Conservation (phyloP, 2,113 vertebrate species). For the Polypterus senegalus region DNA sequence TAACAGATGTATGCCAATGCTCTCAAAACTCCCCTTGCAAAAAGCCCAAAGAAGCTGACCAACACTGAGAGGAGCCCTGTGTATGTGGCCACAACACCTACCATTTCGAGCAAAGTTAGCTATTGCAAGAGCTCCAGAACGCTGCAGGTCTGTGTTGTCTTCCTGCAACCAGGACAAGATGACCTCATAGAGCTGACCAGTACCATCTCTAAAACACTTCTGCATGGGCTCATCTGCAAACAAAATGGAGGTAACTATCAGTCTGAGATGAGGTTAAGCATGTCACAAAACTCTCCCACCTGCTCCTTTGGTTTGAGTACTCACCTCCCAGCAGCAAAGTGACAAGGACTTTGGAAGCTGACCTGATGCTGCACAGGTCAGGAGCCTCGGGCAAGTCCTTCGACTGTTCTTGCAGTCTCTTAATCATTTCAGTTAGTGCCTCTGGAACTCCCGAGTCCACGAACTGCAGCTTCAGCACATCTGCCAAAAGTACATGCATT, state of each 20-base stretch:
- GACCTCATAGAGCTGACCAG: constrained; percentile 42
- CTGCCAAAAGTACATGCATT: constrained; percentile 30
- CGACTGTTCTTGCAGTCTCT: constrained; percentile 50
- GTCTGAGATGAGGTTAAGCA: too few species aligned
- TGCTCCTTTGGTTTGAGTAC: constrained; percentile 3
- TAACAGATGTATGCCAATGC: constrained; percentile 18
- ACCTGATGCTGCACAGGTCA: constrained; percentile 69
- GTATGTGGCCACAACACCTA: constrained; percentile 9
- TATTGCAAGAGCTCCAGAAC: constrained; percentile 37
- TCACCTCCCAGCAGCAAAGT: constrained; percentile 72
- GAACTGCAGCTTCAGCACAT: constrained; percentile 69
- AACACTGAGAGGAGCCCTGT: not conserved
- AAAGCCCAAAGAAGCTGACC: not conserved
- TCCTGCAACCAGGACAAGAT: constrained; percentile 44
- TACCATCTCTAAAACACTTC: constrained; percentile 48
- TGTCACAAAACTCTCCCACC: too few species aligned
- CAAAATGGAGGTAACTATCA: not conserved
- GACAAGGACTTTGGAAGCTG: constrained; percentile 73
- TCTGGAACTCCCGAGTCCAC: constrained; percentile 66
- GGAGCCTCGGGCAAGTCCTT: constrained; percentile 38
- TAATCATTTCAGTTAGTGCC: constrained; percentile 59
- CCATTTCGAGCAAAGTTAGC: constrained; percentile 51
- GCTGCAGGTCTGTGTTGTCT: constrained; percentile 45
- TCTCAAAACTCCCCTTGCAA: not conserved
- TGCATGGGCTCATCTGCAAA: constrained; percentile 48